Evolutionary conservation across 2,797 vertebrate species (phyloP).

Genomic region (Anabas testudineus): DNA sequence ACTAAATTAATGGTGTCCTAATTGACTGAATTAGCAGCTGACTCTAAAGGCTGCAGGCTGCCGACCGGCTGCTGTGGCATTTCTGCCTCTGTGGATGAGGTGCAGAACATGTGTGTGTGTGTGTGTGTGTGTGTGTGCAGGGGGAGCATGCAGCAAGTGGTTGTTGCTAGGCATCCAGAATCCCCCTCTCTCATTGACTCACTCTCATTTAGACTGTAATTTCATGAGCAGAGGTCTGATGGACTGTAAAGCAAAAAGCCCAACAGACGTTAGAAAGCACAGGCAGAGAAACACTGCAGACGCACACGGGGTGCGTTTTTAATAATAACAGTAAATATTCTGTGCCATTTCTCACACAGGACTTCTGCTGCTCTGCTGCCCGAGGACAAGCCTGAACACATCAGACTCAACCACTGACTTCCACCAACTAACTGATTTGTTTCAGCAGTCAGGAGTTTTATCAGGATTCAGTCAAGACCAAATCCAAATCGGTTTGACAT

Average conservation of each 20-base stretch:
- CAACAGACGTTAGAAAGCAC: slow-evolving; percentile 20
- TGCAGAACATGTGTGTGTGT: not conserved
- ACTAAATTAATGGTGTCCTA: slow-evolving; percentile 25
- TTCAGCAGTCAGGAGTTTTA: too few relatives aligned
- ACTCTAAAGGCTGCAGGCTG: slow-evolving; percentile 11
- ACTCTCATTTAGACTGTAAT: slow-evolving; percentile 10
- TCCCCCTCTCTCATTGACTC: not conserved
- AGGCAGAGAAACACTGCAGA: too few relatives aligned
- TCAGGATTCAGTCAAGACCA: too few relatives aligned
- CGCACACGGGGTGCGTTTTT: not conserved
- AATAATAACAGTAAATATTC: not conserved
- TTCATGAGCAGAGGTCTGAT: too few relatives aligned
- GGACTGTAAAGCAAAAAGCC: slow-evolving; percentile 30
- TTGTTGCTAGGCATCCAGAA: slow-evolving; percentile 58
- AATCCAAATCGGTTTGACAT: too few relatives aligned
- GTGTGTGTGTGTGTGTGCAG: slow-evolving; percentile 14
- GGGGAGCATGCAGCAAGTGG: not conserved
- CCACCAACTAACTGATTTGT: not conserved
- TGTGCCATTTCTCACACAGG: not conserved
- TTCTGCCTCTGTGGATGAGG: not conserved
- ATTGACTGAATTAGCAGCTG: slow-evolving; percentile 22
- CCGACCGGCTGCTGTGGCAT: too few relatives aligned
- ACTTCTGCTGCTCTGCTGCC: not conserved
- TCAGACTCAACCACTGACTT: not conserved
- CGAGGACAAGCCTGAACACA: not conserved